Base-by-base conservation (phyloP, 1,140 invertebrate genomes). In the Dendrolimus punctatus region DNA sequence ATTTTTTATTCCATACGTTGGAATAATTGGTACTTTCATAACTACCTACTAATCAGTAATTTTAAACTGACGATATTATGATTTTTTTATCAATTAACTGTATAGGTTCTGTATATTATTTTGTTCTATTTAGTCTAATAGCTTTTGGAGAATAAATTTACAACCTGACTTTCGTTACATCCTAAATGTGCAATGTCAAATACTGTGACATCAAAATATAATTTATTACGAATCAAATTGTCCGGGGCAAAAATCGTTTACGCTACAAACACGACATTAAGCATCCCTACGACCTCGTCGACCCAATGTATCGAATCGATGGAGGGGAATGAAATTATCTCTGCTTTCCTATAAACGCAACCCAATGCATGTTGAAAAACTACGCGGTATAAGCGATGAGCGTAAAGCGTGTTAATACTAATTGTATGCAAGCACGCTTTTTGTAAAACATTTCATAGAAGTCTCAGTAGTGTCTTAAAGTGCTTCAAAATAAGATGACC, bases 201-300 rank as follows among this genome's bases (percentile, higher is more conserved):
- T 60, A 59, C 57, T 66, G 36, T 71, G 61, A 71, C 72, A 73
- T 69, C 71, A 58, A 60, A 65, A 67, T 51, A 55, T 64, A 73
- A 75, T 78, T 76, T 79, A 81, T 76, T 76, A 64, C 60, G 60
- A 70, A 78, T 80, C 67, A 76, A 80, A 82, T 78, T 67, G 74
- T 71, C 64, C 61, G 58, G 68, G 58, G 63, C 61, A 59, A 64
- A 57, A 62, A 74, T 68, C 72, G 76, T 80, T 85, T 82, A 82
- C 68, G 71, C 68, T 71, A 73, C 66, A 64, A 71, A 72, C 71
- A 70, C 60, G 59, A 73, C 59, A 65, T 71, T 71, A 70, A 78
- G 68, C 70, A 76, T 75, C 71, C 62, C 66, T 62, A 48, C 53
- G 61, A 57, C 60, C 60, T 23, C 58, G 51, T 55, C 62, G 57